Conservation (phyloP, 2,888 invertebrate species). For the Glyphotaelius pellucidus region DNA sequence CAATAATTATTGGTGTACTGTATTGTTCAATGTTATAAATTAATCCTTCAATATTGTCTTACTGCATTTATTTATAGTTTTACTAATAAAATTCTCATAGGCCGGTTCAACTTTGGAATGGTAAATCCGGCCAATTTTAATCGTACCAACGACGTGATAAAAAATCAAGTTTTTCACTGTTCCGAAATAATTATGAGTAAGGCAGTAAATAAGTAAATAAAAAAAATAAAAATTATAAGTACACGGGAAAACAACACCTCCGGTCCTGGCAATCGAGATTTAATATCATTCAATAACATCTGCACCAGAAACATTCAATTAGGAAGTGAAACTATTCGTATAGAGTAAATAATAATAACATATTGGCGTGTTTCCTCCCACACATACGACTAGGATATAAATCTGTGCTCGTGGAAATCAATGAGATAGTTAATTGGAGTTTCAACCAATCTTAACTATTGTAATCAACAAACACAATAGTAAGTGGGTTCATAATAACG, state of each 20-base stretch:
- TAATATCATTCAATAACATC: conserved; percentile 20
- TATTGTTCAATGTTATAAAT: no score
- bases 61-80: no score
- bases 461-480: neutral
- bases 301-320: conserved; percentile 17
- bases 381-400: neutral
- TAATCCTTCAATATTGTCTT: no score
- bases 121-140: no score
- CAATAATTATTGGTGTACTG: no score
- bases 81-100: no score
- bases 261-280: neutral
- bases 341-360: neutral
- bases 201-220: neutral
- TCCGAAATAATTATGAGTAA: no score
- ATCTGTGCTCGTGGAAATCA: neutral
- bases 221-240: neutral
- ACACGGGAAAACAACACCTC: neutral
- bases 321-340: conserved; percentile 12
- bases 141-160: no score
- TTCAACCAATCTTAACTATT: neutral
- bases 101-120: no score
- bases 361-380: neutral
- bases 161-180: no score
- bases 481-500: no score
- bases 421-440: neutral